Base-by-base conservation (phyloP, 2,888 invertebrate species). In the Acholoe squamosa region DNA sequence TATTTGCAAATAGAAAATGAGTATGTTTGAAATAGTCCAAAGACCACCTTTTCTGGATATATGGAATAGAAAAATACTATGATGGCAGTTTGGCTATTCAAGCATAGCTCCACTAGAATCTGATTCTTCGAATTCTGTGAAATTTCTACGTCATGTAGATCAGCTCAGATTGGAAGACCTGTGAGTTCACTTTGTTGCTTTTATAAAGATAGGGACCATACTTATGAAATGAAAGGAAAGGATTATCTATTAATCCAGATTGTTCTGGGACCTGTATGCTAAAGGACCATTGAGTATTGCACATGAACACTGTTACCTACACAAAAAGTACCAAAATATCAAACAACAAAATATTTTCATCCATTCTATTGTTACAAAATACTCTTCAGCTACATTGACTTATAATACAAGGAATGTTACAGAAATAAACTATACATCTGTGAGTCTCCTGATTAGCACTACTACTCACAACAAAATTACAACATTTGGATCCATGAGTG, bases 251-350 rank as follows among this genome's bases (percentile, higher is more conserved):
- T 10, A 22, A 43, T 16, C 25, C 43, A 43, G 43, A 76, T 76
- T 16, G 16, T 28, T 76, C 31, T 28, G 76, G 76, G 76, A 76
- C 76, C 10, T 80, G 43, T n/a, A 43, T 80, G 33, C 43, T 34
- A 34, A 33, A 80, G 22, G 33, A 34, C 7, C 34, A 80, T 80
- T 80, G 80, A 34, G 25, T 80, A 80, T 80, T 80, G 80, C 80
- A 80, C 80, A 34, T 80, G 34, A 33, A 80, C 43, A 28, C 14
- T 34, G 12, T 80, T 22, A 33, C 80, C n/a, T 33, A 80, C 80
- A 80, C 19, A 33, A 33, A 34, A 80, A 34, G 43, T 80, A 80
- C 33, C 33, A n/a, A n/a, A 76, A 34, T 16, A 80, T 43, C 43
- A 43, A 14, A 14, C 43, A 19, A 19, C 33, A 80, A 80, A 34